Percentiles rank a stretch among this genome's conserved stretches.
Evolutionary conservation across 1,140 invertebrate species (phyloP).

Genomic region (Pseudomyrmex gracilis): DNA sequence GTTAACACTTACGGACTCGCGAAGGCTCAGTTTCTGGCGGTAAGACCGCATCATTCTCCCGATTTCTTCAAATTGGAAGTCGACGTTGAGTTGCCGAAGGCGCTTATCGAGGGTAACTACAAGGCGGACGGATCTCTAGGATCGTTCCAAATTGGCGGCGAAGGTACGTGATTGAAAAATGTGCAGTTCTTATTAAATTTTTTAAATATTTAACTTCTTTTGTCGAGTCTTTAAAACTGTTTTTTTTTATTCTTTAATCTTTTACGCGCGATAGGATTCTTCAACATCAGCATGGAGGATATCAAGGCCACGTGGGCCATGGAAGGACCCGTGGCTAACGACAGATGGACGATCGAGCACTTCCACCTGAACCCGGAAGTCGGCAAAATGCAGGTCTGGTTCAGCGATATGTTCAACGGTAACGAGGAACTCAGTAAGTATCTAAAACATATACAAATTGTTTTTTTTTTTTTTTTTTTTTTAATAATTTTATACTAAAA

Average conservation of each 20-base stretch:
- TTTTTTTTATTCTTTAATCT: no score
- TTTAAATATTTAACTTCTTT: no score
- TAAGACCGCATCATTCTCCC: constrained; percentile 84
- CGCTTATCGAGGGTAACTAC: constrained; percentile 84
- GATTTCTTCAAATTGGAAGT: constrained; percentile 86
- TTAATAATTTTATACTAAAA: no score
- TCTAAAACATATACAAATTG: neutral
- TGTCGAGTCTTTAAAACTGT: no score
- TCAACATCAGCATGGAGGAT: constrained; percentile 81
- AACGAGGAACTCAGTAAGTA: constrained; percentile 87
- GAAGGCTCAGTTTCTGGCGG: constrained; percentile 84
- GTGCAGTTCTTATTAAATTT: neutral
- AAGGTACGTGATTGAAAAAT: constrained; percentile 78
- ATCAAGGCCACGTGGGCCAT: constrained; percentile 76
- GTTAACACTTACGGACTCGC: constrained; percentile 84
- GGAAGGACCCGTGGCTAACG: constrained; percentile 77
- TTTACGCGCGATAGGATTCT: constrained; percentile 73
- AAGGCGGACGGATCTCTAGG: constrained; percentile 85
- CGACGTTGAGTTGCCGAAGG: constrained; percentile 84
- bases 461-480: neutral
- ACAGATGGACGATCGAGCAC: constrained; percentile 85
- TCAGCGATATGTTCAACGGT: constrained; percentile 87
- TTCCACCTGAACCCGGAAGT: constrained; percentile 88
- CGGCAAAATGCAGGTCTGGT: constrained; percentile 85
- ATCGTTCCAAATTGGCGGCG: constrained; percentile 84